phyloP scores from a whole-genome alignment of 2,888 invertebrate genomes.

The Onthophagus sagittarius region DNA sequence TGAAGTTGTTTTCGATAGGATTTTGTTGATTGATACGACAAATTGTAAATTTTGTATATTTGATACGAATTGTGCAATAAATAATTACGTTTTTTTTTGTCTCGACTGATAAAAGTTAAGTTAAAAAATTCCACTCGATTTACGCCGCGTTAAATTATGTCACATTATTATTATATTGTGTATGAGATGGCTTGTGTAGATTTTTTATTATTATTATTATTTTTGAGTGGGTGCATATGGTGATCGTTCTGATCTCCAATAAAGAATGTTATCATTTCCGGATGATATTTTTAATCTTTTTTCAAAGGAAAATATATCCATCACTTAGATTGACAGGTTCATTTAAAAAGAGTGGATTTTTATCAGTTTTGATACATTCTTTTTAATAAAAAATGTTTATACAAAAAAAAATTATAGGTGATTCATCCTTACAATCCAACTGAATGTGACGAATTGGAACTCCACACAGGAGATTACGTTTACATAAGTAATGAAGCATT shows the following conservation, averaged over 20 bases:
- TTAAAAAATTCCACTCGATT: background rate
- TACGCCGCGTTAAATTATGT: background rate
- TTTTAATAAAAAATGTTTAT: background rate
- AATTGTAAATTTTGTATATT: background rate
- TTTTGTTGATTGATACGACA: background rate
- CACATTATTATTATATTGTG: background rate
- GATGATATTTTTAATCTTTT: too few relatives aligned
- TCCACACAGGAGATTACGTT: constrained; percentile 82
- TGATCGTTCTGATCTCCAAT: too few relatives aligned
- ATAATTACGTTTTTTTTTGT: background rate
- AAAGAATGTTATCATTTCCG: too few relatives aligned
- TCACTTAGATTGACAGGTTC: background rate
- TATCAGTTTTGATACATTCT: background rate
- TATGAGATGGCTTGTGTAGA: background rate
- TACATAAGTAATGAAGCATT: constrained; percentile 74
- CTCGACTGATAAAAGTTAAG: background rate
- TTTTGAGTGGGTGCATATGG: too few relatives aligned
- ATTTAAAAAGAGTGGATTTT: background rate
- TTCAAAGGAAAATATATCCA: too few relatives aligned
- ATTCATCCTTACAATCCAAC: constrained; percentile 72
- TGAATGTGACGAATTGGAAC: constrained; percentile 79
- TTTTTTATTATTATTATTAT: too few relatives aligned
- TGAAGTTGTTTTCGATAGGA: background rate
- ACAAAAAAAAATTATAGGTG: constrained; percentile 51
- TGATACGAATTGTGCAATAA: background rate